phyloP scores from a whole-genome alignment of 1,140 invertebrate genomes.

The Saxidomus purpurata region DNA sequence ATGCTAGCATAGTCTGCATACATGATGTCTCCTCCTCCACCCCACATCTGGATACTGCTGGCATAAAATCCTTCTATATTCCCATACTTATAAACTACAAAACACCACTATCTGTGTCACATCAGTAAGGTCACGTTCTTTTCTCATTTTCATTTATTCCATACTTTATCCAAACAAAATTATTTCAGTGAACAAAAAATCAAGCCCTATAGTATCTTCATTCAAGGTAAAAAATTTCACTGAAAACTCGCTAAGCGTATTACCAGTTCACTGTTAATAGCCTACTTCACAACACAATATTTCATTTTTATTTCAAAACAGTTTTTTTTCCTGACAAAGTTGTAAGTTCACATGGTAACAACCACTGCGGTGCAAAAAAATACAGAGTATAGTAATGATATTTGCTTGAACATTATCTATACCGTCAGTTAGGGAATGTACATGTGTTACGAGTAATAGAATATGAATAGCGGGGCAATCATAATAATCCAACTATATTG shows the following conservation, averaged over 20 bases:
- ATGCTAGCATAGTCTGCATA: constrained; percentile 56
- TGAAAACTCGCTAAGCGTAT: neutral
- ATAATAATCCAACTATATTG: constrained; percentile 59
- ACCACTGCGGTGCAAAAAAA: constrained; percentile 6
- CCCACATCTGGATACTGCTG: constrained; percentile 23
- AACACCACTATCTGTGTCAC: neutral
- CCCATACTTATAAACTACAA: constrained; percentile 5
- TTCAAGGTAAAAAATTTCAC: neutral
- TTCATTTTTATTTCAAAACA: neutral
- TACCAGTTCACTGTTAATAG: neutral
- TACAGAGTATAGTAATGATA: neutral
- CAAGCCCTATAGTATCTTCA: neutral
- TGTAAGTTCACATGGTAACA: neutral
- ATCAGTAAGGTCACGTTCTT: neutral
- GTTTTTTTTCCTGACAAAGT: neutral
- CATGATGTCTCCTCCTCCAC: constrained; percentile 42
- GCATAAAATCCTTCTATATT: neutral
- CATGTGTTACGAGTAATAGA: constrained; percentile 47
- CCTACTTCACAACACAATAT: neutral
- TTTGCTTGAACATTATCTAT: constrained; percentile 12
- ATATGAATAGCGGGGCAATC: constrained; percentile 48
- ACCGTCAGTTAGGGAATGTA: constrained; percentile 20
- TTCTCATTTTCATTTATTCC: constrained; percentile 12
- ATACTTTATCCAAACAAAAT: neutral
- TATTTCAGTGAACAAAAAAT: neutral